phyloP scores from a whole-genome alignment of 2,888 invertebrate genomes.

The Ormyrus nitidulus region DNA sequence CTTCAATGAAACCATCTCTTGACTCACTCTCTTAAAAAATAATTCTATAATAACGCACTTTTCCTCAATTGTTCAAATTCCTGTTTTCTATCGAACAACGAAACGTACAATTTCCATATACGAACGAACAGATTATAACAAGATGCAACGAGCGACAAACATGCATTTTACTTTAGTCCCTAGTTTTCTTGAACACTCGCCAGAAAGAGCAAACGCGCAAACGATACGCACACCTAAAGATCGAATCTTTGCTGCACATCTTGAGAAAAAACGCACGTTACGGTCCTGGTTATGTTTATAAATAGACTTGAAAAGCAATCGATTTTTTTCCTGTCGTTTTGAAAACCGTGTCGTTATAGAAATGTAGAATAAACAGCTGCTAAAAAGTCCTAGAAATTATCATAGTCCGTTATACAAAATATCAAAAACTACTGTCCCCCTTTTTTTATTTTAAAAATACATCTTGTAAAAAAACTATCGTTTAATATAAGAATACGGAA shows the following conservation, averaged over 20 bases:
- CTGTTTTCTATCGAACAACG: constrained; percentile 43
- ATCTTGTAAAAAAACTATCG: constrained; percentile 40
- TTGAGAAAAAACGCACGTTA: not conserved
- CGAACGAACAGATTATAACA: constrained; percentile 25
- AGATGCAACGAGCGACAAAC: constrained; percentile 5
- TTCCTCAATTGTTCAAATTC: constrained; percentile 18
- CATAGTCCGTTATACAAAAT: constrained; percentile 35
- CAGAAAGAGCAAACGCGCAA: not conserved
- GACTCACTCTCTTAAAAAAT: not conserved
- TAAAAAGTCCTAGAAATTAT: constrained; percentile 40
- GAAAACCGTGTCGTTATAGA: not conserved
- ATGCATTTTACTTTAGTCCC: constrained; percentile 16
- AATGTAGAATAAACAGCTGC: constrained; percentile 28
- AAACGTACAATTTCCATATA: constrained; percentile 20
- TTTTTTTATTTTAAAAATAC: constrained; percentile 37
- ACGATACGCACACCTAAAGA: not conserved
- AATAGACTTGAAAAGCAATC: not conserved
- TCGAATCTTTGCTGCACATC: not conserved
- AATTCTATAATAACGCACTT: not conserved
- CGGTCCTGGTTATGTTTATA: not conserved
- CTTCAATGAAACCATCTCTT: not conserved
- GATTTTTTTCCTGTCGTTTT: not conserved
- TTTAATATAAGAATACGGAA: constrained; percentile 12
- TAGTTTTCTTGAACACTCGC: constrained; percentile 1
- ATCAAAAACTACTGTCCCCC: constrained; percentile 39